Conservation (phyloP, 2,888 invertebrate species). For the Trimorus sp. region DNA sequence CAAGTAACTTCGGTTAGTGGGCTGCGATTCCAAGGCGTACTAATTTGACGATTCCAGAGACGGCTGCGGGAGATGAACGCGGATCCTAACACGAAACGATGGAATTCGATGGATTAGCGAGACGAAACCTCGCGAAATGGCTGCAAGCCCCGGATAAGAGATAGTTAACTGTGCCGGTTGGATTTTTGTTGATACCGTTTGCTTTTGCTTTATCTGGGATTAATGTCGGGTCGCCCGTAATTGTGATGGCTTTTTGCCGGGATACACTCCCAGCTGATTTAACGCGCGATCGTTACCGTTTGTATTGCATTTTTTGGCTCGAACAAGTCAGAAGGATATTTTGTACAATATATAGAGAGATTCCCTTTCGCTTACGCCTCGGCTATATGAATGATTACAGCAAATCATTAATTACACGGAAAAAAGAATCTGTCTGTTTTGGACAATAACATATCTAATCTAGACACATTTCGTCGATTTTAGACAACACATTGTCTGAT, state of each 20-base stretch:
- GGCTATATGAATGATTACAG: too few species aligned
- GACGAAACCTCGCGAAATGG: constrained; percentile 49
- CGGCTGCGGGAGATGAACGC: constrained; percentile 71
- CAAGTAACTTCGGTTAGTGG: constrained; percentile 7
- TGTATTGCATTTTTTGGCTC: constrained; percentile 36
- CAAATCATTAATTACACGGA: too few species aligned
- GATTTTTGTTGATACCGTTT: constrained; percentile 58
- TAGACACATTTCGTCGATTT: too few species aligned
- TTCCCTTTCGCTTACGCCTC: too few species aligned
- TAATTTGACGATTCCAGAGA: constrained; percentile 46
- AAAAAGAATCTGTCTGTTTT: too few species aligned
- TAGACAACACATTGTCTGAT: too few species aligned
- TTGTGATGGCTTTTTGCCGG: constrained; percentile 49
- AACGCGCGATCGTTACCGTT: constrained; percentile 47
- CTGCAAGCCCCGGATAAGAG: constrained; percentile 47
- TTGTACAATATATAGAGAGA: too few species aligned
- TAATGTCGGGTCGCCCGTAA: constrained; percentile 49
- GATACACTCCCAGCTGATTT: constrained; percentile 42
- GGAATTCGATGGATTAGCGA: constrained; percentile 63
- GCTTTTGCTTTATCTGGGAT: constrained; percentile 55
- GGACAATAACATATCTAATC: too few species aligned
- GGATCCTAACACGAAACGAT: constrained; percentile 52
- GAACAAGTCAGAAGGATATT: constrained; percentile 18
- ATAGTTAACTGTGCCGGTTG: constrained; percentile 45
- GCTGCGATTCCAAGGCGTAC: constrained; percentile 45